These are phyloP conservation scores for Hippocampus barbouri DNA, from an alignment of 2,113 vertebrate species.

Conservation along the genomic window DNA sequence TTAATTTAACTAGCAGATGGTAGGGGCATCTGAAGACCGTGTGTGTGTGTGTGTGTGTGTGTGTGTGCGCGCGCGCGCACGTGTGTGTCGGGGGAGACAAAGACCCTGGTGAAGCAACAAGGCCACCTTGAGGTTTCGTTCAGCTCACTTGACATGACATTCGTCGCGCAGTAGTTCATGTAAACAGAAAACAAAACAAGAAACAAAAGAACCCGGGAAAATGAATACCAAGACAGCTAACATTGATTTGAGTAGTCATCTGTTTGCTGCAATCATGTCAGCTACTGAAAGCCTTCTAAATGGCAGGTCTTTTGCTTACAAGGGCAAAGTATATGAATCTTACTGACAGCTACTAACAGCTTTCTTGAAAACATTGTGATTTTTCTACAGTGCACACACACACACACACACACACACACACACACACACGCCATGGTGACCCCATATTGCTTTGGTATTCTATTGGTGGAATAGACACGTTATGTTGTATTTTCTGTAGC, in stretches of 20 bases:
- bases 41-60: neutral
- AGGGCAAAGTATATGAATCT: neutral
- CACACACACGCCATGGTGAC: too few relatives aligned
- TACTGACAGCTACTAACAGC: neutral
- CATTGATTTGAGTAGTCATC: neutral
- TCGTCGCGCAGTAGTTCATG: constrained; percentile 29
- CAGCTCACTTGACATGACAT: constrained; percentile 30
- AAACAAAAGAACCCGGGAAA: constrained; percentile 4
- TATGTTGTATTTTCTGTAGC: too few relatives aligned
- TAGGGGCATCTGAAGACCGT: constrained; percentile 51
- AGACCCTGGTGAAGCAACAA: constrained; percentile 63
- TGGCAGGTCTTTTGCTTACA: neutral
- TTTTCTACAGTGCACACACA: too few relatives aligned
- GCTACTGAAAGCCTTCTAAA: neutral
- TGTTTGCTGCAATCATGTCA: neutral
- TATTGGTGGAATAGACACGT: too few relatives aligned
- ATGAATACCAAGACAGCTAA: neutral
- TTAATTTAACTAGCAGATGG: constrained; percentile 80
- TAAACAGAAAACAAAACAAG: constrained; percentile 36
- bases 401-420: too few relatives aligned
- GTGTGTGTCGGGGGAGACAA: constrained; percentile 25
- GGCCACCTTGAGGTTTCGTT: constrained; percentile 52
- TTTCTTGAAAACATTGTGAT: neutral
- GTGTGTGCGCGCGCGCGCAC: neutral
- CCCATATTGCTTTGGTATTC: too few relatives aligned